Evolutionary conservation across 2,113 vertebrate species (phyloP).

Genomic region (Fregata magnificens): DNA sequence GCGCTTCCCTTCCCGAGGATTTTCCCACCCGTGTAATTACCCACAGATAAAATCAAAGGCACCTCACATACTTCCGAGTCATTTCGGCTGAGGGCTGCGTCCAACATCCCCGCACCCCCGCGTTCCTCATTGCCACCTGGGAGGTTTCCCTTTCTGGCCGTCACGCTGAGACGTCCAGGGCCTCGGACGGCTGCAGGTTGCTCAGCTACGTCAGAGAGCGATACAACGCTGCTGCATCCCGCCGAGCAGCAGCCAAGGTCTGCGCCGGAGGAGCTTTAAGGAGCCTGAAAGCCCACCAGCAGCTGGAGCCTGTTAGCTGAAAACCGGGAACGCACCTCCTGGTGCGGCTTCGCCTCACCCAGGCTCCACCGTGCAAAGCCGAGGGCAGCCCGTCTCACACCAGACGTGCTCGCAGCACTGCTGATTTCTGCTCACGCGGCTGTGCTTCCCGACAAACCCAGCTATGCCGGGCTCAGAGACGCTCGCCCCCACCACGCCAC

Average conservation of each 20-base stretch:
- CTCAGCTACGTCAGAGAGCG: background rate
- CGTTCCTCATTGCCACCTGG: background rate
- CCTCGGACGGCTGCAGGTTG: background rate
- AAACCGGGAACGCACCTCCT: background rate
- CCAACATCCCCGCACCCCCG: background rate
- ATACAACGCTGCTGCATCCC: background rate
- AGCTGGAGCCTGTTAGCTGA: background rate
- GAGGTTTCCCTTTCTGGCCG: background rate
- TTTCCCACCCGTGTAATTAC: background rate
- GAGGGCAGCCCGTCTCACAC: accelerated
- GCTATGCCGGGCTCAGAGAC: accelerated
- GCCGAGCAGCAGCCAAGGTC: accelerated
- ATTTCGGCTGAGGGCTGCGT: background rate
- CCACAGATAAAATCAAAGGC: slow-evolving; percentile 7
- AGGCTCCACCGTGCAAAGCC: background rate
- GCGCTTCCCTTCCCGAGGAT: background rate
- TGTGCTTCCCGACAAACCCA: background rate
- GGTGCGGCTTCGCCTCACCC: background rate
- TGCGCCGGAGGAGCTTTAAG: background rate
- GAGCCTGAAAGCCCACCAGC: background rate
- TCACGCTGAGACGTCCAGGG: background rate
- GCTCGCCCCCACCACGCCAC: accelerated
- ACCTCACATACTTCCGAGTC: background rate
- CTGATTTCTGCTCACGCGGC: background rate
- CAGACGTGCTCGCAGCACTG: accelerated